Conservation (phyloP, 2,797 vertebrate species). For the Enteromius argenteus region DNA sequence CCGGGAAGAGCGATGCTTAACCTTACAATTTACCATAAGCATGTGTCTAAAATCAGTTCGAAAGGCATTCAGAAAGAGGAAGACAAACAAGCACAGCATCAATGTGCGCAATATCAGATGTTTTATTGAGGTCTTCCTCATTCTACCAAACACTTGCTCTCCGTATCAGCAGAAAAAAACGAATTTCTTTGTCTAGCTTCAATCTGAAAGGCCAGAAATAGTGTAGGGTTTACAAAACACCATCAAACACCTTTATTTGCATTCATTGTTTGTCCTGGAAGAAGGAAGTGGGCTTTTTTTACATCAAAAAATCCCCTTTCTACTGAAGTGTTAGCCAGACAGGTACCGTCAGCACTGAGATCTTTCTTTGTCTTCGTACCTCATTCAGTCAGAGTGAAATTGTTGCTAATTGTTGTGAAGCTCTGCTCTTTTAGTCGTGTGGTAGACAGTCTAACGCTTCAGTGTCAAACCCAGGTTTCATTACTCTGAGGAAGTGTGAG, state of each 20-base stretch:
- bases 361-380: not conserved
- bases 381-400: slow-evolving; percentile 10
- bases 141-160: slow-evolving; percentile 27
- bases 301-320: slow-evolving; percentile 17
- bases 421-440: not conserved
- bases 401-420: not conserved
- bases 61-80: slow-evolving; percentile 10
- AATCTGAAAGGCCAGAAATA: not conserved
- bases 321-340: not conserved
- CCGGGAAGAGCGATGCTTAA: slow-evolving; percentile 20
- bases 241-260: slow-evolving; percentile 19
- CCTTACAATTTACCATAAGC: slow-evolving; percentile 25
- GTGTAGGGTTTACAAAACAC: slow-evolving; percentile 5
- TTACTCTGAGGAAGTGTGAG: slow-evolving; percentile 62
- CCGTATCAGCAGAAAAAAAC: not conserved
- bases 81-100: slow-evolving; percentile 17
- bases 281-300: slow-evolving; percentile 42
- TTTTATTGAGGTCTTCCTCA: slow-evolving; percentile 25
- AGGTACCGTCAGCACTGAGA: not conserved
- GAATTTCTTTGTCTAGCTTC: not conserved
- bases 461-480: slow-evolving; percentile 33
- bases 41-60: slow-evolving; percentile 41
- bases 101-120: not conserved
- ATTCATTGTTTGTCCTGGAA: slow-evolving; percentile 32
- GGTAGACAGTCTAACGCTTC: not conserved